Evolutionary conservation across 2,113 vertebrate species (phyloP), one percentile per base, ranked within the genome.

Genomic region (Monarcha castaneiventris): DNA sequence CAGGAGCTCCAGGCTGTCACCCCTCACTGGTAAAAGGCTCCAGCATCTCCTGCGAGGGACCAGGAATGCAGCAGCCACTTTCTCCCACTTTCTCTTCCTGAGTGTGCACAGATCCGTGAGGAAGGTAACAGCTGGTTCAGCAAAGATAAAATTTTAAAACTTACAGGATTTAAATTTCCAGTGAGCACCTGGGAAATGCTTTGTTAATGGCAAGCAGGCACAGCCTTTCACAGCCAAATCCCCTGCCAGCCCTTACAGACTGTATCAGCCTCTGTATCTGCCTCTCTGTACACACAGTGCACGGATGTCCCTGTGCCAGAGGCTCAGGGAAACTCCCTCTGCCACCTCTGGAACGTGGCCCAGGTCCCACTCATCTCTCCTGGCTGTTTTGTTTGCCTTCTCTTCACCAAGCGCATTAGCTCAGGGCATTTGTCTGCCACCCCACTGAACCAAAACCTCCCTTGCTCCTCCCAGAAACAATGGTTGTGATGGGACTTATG

Each of bases 401-500:
- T 85, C 59, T 75, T 85, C 52, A 78, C 44, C 29, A 69, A 44
- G 16, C 22, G 21, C 29, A 10, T 82, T 72, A 51, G 23, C 41
- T 80, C 27, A 15, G 29, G 89, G 17, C 44, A 62, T 82, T 61
- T 93, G 56, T 76, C 81, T 96, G 25, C 66, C 94, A 88, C 69
- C 66, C 75, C 23, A 73, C 68, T 64, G 66, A 95, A 71, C 54
- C 84, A 71, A 96, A 94, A 94, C 20, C 77, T 89, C 52, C 39
- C 86, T 76, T 2, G 1, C 30, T 48, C 71, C 79, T 95, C 71
- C 43, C 78, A 86, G 95, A 94, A 97, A 91, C 33, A 51, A 52
- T 83, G 68, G 22, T 87, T 76, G 66, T 30, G 16, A 88, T 72
- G 27, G 41, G 66, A 84, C 51, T 83, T 56, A 73, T 2, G 5